These are phyloP conservation scores for Calameuta pallipes DNA, from an alignment of 2,888 invertebrate genomes.

Conservation along the genomic window DNA sequence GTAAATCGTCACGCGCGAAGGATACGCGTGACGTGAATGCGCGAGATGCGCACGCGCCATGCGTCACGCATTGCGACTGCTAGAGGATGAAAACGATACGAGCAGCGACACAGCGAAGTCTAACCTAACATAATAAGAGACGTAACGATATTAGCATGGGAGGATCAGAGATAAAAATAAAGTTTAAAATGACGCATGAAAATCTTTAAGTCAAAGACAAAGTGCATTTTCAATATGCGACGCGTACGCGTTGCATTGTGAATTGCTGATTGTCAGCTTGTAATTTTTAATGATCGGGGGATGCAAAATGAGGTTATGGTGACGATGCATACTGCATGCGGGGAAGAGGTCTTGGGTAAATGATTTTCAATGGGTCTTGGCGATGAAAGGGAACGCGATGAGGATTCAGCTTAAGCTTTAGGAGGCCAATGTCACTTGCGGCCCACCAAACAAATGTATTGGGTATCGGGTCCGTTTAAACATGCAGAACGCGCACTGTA, in stretches of 20 bases:
- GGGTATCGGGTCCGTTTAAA: constrained; percentile 38
- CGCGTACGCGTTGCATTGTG: background rate
- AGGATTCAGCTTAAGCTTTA: constrained; percentile 53
- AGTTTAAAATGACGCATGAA: background rate
- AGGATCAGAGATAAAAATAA: background rate
- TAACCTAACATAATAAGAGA: background rate
- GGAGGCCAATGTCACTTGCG: constrained; percentile 62
- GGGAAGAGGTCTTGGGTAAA: background rate
- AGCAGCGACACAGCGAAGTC: background rate
- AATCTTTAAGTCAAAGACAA: background rate
- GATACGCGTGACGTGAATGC: constrained; percentile 24
- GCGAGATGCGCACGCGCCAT: constrained; percentile 32
- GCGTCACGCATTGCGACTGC: constrained; percentile 17
- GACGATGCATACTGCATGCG: background rate
- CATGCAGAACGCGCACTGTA: constrained; percentile 53
- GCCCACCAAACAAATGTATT: constrained; percentile 8
- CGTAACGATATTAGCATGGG: background rate
- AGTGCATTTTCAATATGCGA: background rate
- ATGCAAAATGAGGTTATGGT: background rate
- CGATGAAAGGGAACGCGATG: constrained; percentile 26
- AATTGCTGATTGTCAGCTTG: background rate
- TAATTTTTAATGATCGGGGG: background rate
- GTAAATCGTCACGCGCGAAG: constrained; percentile 49
- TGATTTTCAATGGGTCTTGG: background rate
- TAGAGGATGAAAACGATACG: background rate